Evolutionary conservation across 2,113 vertebrate species (phyloP).

Genomic region (Melanotaenia duboulayi): DNA sequence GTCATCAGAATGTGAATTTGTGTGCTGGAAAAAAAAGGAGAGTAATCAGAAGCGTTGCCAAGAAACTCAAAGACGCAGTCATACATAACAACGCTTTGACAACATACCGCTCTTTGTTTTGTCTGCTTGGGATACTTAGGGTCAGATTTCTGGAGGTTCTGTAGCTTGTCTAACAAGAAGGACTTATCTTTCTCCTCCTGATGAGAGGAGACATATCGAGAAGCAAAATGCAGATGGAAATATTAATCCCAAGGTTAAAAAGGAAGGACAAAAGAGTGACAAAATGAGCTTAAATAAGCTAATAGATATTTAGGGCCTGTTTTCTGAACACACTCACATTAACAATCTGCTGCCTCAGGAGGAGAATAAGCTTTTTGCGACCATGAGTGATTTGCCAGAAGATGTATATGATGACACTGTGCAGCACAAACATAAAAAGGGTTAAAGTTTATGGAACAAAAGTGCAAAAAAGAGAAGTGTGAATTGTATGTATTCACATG

Average conservation of each 20-base stretch:
- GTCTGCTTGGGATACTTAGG: constrained; percentile 36
- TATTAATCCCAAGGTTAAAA: not conserved
- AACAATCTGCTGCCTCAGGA: constrained; percentile 85
- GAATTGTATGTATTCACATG: no score
- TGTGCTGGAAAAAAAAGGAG: constrained; percentile 31
- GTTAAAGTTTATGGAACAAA: no score
- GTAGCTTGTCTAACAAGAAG: constrained; percentile 86
- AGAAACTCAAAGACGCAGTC: not conserved
- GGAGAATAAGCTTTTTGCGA: constrained; percentile 83
- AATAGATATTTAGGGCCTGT: not conserved
- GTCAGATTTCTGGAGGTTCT: constrained; percentile 66
- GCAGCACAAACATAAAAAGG: not conserved
- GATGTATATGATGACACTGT: constrained; percentile 88
- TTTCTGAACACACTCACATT: constrained; percentile 86
- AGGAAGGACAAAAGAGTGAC: not conserved
- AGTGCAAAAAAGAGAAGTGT: no score
- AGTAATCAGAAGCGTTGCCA: not conserved
- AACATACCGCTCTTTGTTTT: constrained; percentile 60
- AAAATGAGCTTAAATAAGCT: not conserved
- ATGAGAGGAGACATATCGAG: not conserved
- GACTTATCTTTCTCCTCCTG: constrained; percentile 92
- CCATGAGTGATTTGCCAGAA: constrained; percentile 90
- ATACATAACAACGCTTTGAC: not conserved
- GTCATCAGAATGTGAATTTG: constrained; percentile 21
- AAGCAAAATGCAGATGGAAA: not conserved